A percentile compares a stretch with the other conserved stretches of the same genome.
Evolutionary conservation across 2,113 vertebrate species (phyloP).

Genomic region (Pachycephala philippinensis): DNA sequence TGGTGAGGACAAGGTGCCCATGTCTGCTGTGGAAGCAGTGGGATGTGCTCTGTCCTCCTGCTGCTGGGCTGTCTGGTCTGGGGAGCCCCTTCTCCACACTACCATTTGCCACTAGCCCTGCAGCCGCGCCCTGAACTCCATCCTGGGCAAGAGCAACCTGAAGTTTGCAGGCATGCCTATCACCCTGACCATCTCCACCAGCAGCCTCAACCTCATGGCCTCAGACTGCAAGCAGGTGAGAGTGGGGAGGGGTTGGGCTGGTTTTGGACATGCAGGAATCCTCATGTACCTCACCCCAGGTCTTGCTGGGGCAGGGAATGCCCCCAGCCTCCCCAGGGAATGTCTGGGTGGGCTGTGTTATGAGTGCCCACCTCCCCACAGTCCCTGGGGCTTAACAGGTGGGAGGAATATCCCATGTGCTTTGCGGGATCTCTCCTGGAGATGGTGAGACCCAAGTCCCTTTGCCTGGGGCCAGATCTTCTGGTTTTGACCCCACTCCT

Average conservation of each 20-base stretch:
- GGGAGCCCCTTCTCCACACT: background rate
- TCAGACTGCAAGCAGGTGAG: constrained; percentile 96
- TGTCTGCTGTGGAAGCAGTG: background rate
- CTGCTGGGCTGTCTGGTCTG: background rate
- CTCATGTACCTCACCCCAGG: rapidly evolving
- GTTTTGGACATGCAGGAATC: background rate
- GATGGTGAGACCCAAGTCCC: background rate
- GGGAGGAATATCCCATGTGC: rapidly evolving
- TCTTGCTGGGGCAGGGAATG: background rate
- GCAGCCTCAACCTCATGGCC: constrained; percentile 97
- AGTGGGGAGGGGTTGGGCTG: background rate
- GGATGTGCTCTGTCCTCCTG: background rate
- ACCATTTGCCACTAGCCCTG: constrained; percentile 75
- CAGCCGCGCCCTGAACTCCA: constrained; percentile 86
- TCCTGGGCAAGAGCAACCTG: constrained; percentile 96
- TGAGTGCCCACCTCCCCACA: background rate
- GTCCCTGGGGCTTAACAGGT: background rate
- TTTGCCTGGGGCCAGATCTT: background rate
- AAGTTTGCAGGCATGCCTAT: constrained; percentile 98
- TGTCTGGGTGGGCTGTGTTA: background rate
- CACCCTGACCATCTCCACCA: constrained; percentile 96
- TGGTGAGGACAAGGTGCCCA: background rate
- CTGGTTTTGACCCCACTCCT: background rate
- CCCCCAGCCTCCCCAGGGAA: background rate
- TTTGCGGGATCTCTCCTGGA: background rate